Evolutionary conservation across 1,140 invertebrate genomes (phyloP).

Genomic region (Steinernema feltiae): DNA sequence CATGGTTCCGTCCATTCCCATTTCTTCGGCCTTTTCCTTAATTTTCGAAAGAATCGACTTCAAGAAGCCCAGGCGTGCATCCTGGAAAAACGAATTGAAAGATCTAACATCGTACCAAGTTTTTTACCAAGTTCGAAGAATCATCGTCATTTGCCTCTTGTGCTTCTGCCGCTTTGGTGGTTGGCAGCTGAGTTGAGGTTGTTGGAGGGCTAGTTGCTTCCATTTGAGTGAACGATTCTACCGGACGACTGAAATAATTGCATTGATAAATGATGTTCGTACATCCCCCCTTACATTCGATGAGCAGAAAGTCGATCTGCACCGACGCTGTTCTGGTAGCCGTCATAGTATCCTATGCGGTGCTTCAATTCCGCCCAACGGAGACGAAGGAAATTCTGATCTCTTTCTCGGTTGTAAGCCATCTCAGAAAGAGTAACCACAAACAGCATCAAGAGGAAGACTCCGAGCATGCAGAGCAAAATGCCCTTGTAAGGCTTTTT

Average conservation of each 20-base stretch:
- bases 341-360: conserved; percentile 38
- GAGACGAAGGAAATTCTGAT: conserved; percentile 55
- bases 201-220: background rate
- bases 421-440: conserved; percentile 51
- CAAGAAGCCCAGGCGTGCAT: conserved; percentile 48
- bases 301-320: background rate
- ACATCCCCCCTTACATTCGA: background rate
- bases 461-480: conserved; percentile 48
- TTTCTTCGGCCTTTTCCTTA: conserved; percentile 53
- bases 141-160: background rate
- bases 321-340: background rate
- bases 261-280: background rate
- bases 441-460: conserved; percentile 52
- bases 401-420: conserved; percentile 53
- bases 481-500: conserved; percentile 52
- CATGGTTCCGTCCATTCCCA: conserved; percentile 56
- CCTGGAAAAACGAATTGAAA: conserved; percentile 1
- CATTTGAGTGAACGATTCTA: background rate
- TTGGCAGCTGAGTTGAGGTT: background rate
- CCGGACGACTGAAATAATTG: background rate
- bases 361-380: conserved; percentile 51
- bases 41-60: conserved; percentile 46
- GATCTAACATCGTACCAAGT: background rate
- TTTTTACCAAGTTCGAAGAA: background rate
- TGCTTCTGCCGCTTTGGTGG: background rate